Percentiles rank a stretch among this genome's conserved stretches.
Evolutionary conservation across 2,888 invertebrate species (phyloP).

Genomic region (Caenorhabditis sp.): DNA sequence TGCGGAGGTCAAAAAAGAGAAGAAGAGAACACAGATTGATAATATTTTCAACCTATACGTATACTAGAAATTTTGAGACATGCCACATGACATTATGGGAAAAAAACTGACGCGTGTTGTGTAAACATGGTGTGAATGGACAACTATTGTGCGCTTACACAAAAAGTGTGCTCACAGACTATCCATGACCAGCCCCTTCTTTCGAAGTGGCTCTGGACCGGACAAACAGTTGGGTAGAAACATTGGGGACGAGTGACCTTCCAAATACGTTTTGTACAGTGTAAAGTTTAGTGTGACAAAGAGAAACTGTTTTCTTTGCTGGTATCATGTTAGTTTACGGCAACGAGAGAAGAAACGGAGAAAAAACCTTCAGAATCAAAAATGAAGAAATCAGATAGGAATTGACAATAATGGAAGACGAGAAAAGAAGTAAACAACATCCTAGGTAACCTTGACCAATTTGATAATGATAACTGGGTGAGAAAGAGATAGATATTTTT

Average conservation of each 20-base stretch:
- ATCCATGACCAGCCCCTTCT: conserved; percentile 15
- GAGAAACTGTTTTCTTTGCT: no score
- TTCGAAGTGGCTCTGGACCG: conserved; percentile 10
- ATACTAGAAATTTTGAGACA: neutral
- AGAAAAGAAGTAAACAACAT: neutral
- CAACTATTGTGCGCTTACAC: conserved; percentile 6
- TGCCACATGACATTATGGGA: neutral
- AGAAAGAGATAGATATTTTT: no score
- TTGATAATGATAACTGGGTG: neutral
- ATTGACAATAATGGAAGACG: neutral
- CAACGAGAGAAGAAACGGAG: no score
- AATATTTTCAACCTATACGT: neutral
- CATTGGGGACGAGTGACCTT: neutral
- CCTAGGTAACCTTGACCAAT: neutral
- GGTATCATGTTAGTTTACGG: no score
- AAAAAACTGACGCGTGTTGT: conserved; percentile 9
- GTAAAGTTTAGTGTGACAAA: no score
- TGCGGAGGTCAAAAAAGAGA: no score
- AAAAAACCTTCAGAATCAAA: no score
- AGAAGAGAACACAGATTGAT: neutral
- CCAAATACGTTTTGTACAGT: neutral
- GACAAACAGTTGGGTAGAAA: neutral
- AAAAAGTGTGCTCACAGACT: conserved; percentile 17
- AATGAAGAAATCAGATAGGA: neutral
- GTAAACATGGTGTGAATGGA: conserved; percentile 35